These are phyloP conservation scores for Catostomus latipinnis DNA, from an alignment of 2,797 vertebrate genomes.

Conservation along the genomic window DNA sequence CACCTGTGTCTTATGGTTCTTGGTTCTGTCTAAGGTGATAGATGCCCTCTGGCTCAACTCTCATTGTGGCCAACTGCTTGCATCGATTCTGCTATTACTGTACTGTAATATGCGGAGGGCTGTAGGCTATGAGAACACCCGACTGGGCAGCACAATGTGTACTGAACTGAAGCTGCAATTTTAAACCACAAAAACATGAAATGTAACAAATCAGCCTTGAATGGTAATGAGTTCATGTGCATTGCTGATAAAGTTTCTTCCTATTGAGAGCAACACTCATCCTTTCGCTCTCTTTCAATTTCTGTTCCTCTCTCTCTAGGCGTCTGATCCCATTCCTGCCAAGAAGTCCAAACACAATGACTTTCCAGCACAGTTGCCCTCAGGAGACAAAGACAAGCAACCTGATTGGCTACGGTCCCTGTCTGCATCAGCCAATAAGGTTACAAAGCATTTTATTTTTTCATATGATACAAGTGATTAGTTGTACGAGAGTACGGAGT, in stretches of 20 bases:
- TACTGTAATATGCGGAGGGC: constrained; percentile 1
- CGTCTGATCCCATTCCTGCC: constrained; percentile 83
- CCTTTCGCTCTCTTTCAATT: background rate
- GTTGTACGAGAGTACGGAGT: background rate
- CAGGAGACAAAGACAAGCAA: constrained; percentile 89
- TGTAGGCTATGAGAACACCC: background rate
- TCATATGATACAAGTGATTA: constrained; percentile 51
- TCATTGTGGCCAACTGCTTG: constrained; percentile 60
- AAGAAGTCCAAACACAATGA: constrained; percentile 90
- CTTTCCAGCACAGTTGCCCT: constrained; percentile 77
- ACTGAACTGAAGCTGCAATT: background rate
- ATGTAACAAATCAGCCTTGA: background rate
- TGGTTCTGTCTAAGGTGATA: constrained; percentile 48
- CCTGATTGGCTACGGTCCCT: constrained; percentile 92
- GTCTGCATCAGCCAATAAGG: constrained; percentile 88
- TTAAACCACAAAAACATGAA: background rate
- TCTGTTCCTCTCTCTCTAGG: constrained; percentile 70
- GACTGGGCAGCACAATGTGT: background rate
- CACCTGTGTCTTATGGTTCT: constrained; percentile 53
- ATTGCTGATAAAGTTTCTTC: background rate
- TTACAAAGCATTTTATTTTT: constrained; percentile 59
- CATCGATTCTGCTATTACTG: constrained; percentile 33
- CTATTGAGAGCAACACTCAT: constrained; percentile 7
- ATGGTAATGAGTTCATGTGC: background rate
- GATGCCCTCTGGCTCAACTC: constrained; percentile 56